Evolutionary conservation across 1,140 invertebrate genomes (phyloP).

Genomic region (Ostrea denselamellosa): DNA sequence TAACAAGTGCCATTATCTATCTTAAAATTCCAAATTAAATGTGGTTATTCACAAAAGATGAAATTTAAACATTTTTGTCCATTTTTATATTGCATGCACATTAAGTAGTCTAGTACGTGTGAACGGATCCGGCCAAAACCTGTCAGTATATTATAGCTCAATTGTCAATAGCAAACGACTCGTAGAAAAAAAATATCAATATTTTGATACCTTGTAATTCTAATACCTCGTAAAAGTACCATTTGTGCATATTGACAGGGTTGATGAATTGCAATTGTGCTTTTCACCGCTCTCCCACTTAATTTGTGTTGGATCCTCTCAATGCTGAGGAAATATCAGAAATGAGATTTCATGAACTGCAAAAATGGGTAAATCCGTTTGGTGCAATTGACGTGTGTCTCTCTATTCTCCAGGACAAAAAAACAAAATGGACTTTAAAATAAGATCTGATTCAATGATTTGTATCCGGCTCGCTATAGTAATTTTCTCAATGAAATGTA

Average conservation of each 20-base stretch:
- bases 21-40: no score
- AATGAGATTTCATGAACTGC: background rate
- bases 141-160: no score
- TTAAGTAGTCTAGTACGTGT: background rate
- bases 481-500: background rate
- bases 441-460: background rate
- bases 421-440: background rate
- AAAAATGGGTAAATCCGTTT: background rate
- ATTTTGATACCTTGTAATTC: background rate
- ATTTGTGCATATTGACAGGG: conserved; percentile 13
- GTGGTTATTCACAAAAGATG: no score
- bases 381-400: background rate
- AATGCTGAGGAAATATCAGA: background rate
- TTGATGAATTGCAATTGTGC: conserved; percentile 25
- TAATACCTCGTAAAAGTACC: background rate
- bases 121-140: background rate
- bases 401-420: background rate
- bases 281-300: background rate
- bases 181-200: background rate
- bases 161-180: background rate
- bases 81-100: background rate
- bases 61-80: no score
- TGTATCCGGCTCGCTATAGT: background rate
- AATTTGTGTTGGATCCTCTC: conserved; percentile 4
- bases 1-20: no score